Base-by-base conservation (phyloP, 2,888 invertebrate species). In the Nesidiocoris tenuis region DNA sequence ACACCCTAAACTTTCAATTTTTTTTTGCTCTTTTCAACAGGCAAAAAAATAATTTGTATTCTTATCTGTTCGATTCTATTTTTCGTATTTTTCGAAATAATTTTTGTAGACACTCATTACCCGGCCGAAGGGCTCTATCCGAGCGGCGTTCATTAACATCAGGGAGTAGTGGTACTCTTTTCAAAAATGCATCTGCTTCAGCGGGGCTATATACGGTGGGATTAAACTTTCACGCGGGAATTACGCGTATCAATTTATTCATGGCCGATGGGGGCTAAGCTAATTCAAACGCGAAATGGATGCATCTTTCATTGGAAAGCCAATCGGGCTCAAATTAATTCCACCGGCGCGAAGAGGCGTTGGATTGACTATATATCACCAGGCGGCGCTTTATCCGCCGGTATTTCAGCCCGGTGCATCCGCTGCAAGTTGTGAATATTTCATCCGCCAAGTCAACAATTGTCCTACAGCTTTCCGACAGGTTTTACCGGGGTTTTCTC, bases 391-490 rank as follows among this genome's bases (percentile, higher is more conserved):
- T 39, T 39, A 39, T 12, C 39, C 39, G 3, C 39, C 12, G 39
- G 3, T 39, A 39, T 12, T 39, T 39, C 3, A 39, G 39, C 39
- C 12, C 12, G 39, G 39, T 39, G 39, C 39, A 39, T 39, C 39
- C 39, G 39, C 39, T 39, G 39, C 39, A 39, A 23, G 25, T 18
- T 0, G 17, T 65, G 65, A 65, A 65, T 65, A 65, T 39, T 65
- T 65, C 39, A 65, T 12, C 2, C 22, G 39, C 5, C 24, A 24
- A 64, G 17, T 24, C 24, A 23, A 64, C 64, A 64, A 39, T 39
- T 65, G 65, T 65, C 39, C 39, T 17, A 65, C 65, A 65, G 65
- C 39, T 18, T 17, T 65, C 65, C 16, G 19, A 65, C 65, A 65
- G 39, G 39, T 65, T 9, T 19, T 17, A 24, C 5, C 39, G 24